phyloP scores from a whole-genome alignment of 2,113 vertebrate genomes.

The Urocynchramus pylzowi region DNA sequence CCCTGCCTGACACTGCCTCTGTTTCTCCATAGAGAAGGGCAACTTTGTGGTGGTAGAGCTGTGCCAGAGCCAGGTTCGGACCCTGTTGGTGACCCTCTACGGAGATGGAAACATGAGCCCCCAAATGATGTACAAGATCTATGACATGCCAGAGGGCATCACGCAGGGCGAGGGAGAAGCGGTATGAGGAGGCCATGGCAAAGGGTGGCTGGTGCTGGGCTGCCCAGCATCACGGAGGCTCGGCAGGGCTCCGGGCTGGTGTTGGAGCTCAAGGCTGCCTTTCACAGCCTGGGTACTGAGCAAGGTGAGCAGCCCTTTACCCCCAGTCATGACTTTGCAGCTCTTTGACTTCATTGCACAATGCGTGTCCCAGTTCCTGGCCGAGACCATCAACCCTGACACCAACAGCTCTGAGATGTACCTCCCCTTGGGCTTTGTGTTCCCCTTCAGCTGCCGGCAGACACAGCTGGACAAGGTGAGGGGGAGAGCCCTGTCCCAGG shows the following conservation, averaged over 20 bases:
- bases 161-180: constrained; percentile 71
- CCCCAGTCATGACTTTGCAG: constrained; percentile 36
- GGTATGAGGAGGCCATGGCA: constrained; percentile 56
- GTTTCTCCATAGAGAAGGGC: constrained; percentile 73
- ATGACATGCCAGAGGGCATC: constrained; percentile 67
- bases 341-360: constrained; percentile 84
- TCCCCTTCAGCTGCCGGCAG: constrained; percentile 85
- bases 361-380: constrained; percentile 76
- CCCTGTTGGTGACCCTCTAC: constrained; percentile 71
- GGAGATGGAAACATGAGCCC: constrained; percentile 48
- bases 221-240: neutral
- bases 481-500: neutral
- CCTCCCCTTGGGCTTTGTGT: constrained; percentile 82
- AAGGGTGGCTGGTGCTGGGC: neutral
- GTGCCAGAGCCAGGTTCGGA: constrained; percentile 75
- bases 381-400: neutral
- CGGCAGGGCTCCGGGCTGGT: accelerated
- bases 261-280: neutral
- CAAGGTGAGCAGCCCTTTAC: neutral
- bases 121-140: constrained; percentile 68
- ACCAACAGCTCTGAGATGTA: neutral
- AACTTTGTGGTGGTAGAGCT: constrained; percentile 83
- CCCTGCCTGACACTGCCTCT: neutral
- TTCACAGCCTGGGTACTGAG: neutral
- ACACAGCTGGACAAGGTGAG: constrained; percentile 79